A percentile compares a stretch with the other conserved stretches of the same genome.
phyloP scores from a whole-genome alignment of 2,888 invertebrate species.

The Dendrolimus houi region DNA sequence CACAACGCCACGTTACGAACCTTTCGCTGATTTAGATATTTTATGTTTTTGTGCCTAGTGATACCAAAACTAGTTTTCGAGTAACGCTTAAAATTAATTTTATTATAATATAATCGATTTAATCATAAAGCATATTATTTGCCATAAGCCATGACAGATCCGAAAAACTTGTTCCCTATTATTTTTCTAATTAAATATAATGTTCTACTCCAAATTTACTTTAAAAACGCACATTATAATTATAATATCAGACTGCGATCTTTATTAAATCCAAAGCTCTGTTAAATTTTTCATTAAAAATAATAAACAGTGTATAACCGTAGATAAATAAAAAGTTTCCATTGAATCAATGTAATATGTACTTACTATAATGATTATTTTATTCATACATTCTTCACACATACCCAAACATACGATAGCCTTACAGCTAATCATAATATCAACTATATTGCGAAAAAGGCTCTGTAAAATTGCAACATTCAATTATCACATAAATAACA shows the following conservation, averaged over 20 bases:
- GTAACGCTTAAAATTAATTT: not conserved
- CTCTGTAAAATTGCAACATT: no score
- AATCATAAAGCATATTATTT: not conserved
- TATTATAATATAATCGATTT: not conserved
- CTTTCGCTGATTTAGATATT: not conserved
- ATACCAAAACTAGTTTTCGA: not conserved
- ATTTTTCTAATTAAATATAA: no score
- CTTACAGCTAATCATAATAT: no score
- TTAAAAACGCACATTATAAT: not conserved
- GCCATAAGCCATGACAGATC: not conserved
- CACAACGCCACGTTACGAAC: conserved; percentile 6
- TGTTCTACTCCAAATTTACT: not conserved
- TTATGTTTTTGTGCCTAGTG: not conserved
- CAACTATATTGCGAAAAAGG: no score
- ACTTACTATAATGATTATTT: not conserved
- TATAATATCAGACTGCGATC: not conserved
- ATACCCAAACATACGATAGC: not conserved
- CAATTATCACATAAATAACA: no score
- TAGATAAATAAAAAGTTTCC: not conserved
- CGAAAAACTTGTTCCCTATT: not conserved
- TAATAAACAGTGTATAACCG: not conserved
- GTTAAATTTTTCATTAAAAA: not conserved
- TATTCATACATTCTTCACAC: not conserved
- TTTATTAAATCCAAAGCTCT: not conserved
- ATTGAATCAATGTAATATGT: not conserved